These are phyloP conservation scores for Mohoua ochrocephala DNA, from an alignment of 2,113 vertebrate species.

Conservation along the genomic window DNA sequence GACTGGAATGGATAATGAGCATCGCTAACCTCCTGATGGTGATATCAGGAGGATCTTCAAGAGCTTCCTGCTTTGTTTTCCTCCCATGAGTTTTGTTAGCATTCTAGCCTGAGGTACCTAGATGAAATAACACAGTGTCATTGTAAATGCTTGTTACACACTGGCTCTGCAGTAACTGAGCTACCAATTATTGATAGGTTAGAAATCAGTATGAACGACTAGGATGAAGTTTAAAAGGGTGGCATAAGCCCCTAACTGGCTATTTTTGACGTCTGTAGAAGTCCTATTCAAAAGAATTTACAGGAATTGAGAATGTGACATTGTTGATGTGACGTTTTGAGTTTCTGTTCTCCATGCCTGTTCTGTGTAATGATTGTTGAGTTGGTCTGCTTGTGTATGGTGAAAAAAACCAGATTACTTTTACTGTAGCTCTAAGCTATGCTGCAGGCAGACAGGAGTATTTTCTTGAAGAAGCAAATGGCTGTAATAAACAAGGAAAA, in stretches of 20 bases:
- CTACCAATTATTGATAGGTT: neutral
- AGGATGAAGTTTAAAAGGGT: neutral
- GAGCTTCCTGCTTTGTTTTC: neutral
- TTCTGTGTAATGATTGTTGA: conserved; percentile 7
- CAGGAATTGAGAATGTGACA: neutral
- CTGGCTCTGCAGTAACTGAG: neutral
- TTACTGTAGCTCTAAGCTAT: conserved; percentile 12
- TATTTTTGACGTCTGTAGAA: neutral
- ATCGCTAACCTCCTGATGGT: neutral
- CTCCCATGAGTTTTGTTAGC: neutral
- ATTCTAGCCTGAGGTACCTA: neutral
- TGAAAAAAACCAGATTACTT: conserved; percentile 11
- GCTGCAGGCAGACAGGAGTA: conserved; percentile 35
- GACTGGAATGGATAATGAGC: neutral
- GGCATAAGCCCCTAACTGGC: neutral
- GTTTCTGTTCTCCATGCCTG: neutral
- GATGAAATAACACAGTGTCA: neutral
- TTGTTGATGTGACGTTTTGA: neutral
- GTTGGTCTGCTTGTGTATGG: neutral
- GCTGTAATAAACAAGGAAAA: conserved; percentile 53
- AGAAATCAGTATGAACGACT: neutral
- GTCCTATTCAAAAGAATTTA: neutral
- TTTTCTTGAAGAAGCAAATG: conserved; percentile 57
- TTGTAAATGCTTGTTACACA: neutral
- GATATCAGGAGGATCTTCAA: neutral